Evolutionary conservation across 1,140 invertebrate species (phyloP), one percentile per base, ranked within the genome.

Genomic region (Carcinoscorpius rotundicauda): DNA sequence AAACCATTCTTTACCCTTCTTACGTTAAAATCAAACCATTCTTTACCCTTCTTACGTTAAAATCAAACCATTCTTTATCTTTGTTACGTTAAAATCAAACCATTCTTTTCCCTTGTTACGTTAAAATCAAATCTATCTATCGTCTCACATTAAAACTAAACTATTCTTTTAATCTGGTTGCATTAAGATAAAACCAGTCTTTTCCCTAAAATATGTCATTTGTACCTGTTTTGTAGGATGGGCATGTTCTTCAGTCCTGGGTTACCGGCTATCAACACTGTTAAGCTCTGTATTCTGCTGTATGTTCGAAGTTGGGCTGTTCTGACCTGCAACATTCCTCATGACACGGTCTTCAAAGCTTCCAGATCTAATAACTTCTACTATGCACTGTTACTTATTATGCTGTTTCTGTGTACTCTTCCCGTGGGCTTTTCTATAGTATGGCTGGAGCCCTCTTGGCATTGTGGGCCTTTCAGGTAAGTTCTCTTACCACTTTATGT

Each of bases 281-380:
- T 93, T 49, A 98, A 98, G 76, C 79, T 98, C 60, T 86, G 89
- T 61, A 86, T 97, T 61, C 79, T 98, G 71, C 90, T 98, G 87
- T 97, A 98, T 74, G 81, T 98, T 11, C 81, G 93, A 64, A 92
- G 89, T 0, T 95, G 92, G 91, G 86, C 91, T 9, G 92, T 97
- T 0, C 81, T 97, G 72, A 95, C 93, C 1, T 97, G 92, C 74
- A 98, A 98, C 73, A 90, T 97, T 1, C 96, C 96, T 0, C 94
- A 97, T 73, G 91, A 96, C 80, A 86, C 94, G 2, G 90, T 83
- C 8, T 97, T 97, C 76, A 83, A 85, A 72, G 85, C 84, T 4
- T 80, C 79, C 11, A 83, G 91, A 71, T 97, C 92, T 8, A 97
- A 97, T 75, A 98, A 98, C 74, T 98, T 98, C 78, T 98, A 98